Evolutionary conservation across 2,888 invertebrate species (phyloP).

Genomic region (Tipula lateralis): DNA sequence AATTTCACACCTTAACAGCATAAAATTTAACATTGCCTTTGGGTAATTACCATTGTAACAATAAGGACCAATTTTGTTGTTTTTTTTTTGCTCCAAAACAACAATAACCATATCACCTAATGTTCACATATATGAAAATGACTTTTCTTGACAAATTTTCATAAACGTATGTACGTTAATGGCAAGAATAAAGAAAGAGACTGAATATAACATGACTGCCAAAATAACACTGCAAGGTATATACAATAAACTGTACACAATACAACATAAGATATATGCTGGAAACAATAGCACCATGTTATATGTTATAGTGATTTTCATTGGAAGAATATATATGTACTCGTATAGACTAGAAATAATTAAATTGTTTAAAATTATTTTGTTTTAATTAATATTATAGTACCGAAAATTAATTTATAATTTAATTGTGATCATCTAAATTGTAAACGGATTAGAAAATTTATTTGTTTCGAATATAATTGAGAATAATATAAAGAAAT

Average conservation of each 20-base stretch:
- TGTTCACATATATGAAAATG: neutral
- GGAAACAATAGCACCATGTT: neutral
- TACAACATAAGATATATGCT: neutral
- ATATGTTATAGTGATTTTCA: neutral
- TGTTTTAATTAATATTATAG: neutral
- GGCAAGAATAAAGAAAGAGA: neutral
- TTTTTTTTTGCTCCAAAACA: neutral
- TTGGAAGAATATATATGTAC: neutral
- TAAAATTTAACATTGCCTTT: neutral
- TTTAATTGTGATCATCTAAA: neutral
- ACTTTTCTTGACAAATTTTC: neutral
- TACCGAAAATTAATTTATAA: neutral
- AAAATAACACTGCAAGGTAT: neutral
- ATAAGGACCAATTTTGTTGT: neutral
- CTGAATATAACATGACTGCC: neutral
- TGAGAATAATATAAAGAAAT: neutral
- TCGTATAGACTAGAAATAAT: neutral
- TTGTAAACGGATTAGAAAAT: neutral
- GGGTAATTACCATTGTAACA: constrained; percentile 19
- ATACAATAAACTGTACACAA: neutral
- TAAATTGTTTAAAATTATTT: neutral
- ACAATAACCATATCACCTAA: constrained; percentile 1
- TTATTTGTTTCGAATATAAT: neutral
- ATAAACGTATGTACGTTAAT: neutral
- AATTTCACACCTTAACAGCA: neutral